A percentile compares a stretch with the other conserved stretches of the same genome.
Evolutionary conservation across 1,140 invertebrate species (phyloP).

Genomic region (Globodera ellingtonae): DNA sequence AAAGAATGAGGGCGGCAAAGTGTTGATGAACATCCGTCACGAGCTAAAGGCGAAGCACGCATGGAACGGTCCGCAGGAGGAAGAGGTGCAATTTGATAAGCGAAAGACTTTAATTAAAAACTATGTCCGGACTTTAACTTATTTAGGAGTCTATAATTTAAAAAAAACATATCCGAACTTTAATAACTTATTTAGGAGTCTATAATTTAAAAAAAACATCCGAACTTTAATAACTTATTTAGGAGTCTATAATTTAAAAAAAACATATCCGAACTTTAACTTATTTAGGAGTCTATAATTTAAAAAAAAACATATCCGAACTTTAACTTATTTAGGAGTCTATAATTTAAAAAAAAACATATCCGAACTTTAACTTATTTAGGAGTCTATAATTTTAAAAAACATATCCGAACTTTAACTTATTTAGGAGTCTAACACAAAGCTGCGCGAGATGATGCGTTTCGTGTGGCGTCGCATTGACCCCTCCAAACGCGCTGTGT

Average conservation of each 20-base stretch:
- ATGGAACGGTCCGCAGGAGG: slow-evolving; percentile 46
- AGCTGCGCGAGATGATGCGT: slow-evolving; percentile 34
- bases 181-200: slow-evolving; percentile 23
- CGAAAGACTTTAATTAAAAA: neutral
- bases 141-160: slow-evolving; percentile 15
- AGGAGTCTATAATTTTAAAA: slow-evolving; percentile 1
- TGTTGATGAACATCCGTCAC: slow-evolving; percentile 54
- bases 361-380: neutral
- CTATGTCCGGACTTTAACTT: neutral
- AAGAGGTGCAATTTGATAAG: slow-evolving; percentile 34
- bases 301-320: neutral
- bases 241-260: slow-evolving; percentile 6
- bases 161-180: neutral
- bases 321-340: slow-evolving; percentile 21
- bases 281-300: slow-evolving; percentile 17
- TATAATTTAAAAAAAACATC: neutral
- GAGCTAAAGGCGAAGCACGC: slow-evolving; percentile 40
- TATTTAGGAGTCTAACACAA: slow-evolving; percentile 16
- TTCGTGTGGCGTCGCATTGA: slow-evolving; percentile 58
- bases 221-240: neutral
- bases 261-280: neutral
- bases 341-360: neutral
- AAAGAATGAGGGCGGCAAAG: slow-evolving; percentile 54
- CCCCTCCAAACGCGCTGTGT: slow-evolving; percentile 28
- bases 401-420: neutral